Evolutionary conservation across 2,888 invertebrate species (phyloP), one percentile per base, ranked within the genome.

Genomic region (Teleogryllus oceanicus): DNA sequence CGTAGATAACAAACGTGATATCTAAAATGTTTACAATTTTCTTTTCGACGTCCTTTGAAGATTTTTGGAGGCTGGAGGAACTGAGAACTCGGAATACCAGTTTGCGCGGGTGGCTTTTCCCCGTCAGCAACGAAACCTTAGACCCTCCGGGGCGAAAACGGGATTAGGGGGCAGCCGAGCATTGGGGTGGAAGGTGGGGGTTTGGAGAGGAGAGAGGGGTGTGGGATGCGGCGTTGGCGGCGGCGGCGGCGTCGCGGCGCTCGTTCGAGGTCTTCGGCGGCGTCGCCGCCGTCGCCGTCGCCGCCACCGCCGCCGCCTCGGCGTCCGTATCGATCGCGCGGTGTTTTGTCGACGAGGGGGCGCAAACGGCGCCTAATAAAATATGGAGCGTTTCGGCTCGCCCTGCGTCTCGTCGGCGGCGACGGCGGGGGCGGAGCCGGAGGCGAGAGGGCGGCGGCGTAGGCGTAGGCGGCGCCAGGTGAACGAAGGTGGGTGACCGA

Each of bases 281-380:
- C 37, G 37, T 5, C 37, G 37, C 37, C 37, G 62, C n/a, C 62
- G n/a, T 13, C 62, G 62, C 62, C 62, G 13, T 10, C 62, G 24
- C 24, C 37, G 37, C 8, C 37, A 8, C 37, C 37, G 62, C n/a
- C 62, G n/a, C 4, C 62, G 13, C 62, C 62, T 62, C 62, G 62
- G 13, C 62, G 16, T 12, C 16, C 62, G 8, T 62, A 62, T 62
- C 62, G 62, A 62, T 62, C 62, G 62, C 62, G 16, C 62, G 62
- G 16, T 62, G 62, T 62, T 62, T 62, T 62, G 62, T 62, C 16
- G 62, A n/a, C 62, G 62, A 62, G 62, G 62, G 62, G 62, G 62
- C 62, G 62, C 62, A 62, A 62, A 62, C 62, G 62, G 62, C 62
- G 62, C 62, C 62, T 62, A 62, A 62, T 62, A 62, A 62, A 62